Percentiles rank a stretch among this genome's conserved stretches.
These are phyloP conservation scores for Caenorhabditis brenneri DNA, from an alignment of 1,140 invertebrate genomes.

Conservation along the genomic window DNA sequence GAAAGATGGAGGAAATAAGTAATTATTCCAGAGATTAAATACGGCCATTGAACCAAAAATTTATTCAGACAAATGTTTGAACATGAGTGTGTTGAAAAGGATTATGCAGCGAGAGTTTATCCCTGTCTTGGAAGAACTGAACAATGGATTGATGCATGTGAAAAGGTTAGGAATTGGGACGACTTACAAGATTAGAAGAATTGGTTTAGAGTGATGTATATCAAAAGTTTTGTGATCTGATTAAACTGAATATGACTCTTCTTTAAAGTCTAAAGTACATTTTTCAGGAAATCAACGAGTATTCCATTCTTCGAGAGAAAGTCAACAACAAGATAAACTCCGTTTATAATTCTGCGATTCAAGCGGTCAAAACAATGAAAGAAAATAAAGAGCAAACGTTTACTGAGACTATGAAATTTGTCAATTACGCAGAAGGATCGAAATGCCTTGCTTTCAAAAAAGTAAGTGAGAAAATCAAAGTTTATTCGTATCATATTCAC, in stretches of 20 bases:
- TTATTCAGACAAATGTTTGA: conserved; percentile 52
- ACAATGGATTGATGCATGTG: not conserved
- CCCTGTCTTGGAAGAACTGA: conserved; percentile 50
- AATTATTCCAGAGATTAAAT: not conserved
- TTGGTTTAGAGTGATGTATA: too few species aligned
- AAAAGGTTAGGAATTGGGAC: not conserved
- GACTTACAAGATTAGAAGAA: too few species aligned
- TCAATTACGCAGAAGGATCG: conserved; percentile 35
- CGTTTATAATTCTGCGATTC: conserved; percentile 16
- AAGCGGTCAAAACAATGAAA: conserved; percentile 17
- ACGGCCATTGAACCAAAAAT: not conserved
- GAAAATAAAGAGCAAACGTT: not conserved
- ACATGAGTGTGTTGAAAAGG: conserved; percentile 49
- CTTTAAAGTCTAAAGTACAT: too few species aligned
- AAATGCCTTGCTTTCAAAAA: conserved; percentile 46
- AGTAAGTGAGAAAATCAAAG: too few species aligned
- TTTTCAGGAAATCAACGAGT: conserved; percentile 12
- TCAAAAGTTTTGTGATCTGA: not conserved
- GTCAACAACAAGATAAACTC: conserved; percentile 28
- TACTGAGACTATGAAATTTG: conserved; percentile 27
- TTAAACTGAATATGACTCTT: too few species aligned
- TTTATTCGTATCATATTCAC: too few species aligned
- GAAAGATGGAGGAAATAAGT: conserved; percentile 52
- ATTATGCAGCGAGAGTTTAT: conserved; percentile 48
- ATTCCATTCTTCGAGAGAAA: conserved; percentile 10